These are phyloP conservation scores for Eidolon helvum DNA, from an alignment of 2,113 vertebrate genomes.

Conservation along the genomic window DNA sequence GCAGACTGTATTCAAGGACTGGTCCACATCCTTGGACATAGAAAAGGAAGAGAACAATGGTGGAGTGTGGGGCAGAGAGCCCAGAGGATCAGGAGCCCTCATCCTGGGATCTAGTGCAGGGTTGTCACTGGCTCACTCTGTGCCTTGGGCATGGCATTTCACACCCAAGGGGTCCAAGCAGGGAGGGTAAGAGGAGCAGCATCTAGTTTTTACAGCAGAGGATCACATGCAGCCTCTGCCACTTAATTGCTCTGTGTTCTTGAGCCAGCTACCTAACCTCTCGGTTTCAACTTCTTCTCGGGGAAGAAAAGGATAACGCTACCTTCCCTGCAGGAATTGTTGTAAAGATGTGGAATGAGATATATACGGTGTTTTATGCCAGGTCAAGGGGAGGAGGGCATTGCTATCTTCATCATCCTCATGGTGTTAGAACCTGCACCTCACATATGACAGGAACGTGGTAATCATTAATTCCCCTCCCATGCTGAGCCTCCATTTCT, in stretches of 20 bases:
- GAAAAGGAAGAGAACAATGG: neutral
- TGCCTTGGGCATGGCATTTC: neutral
- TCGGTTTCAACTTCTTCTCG: neutral
- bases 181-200: neutral
- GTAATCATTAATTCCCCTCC: rapidly evolving
- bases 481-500: neutral
- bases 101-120: neutral
- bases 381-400: too few species aligned
- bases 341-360: neutral
- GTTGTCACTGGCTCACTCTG: neutral
- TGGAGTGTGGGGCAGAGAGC: neutral
- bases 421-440: neutral
- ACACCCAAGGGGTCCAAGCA: neutral
- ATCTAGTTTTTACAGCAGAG: neutral
- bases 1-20: conserved; percentile 3
- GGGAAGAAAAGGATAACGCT: neutral
- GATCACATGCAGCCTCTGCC: neutral
- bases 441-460: neutral
- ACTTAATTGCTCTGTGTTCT: neutral
- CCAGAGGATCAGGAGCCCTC: too few species aligned
- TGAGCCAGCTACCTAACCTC: neutral
- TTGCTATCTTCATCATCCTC: too few species aligned
- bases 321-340: neutral
- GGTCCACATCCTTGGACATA: too few species aligned
- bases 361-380: neutral